Evolutionary conservation across 2,888 invertebrate genomes (phyloP).

Genomic region (Timandra comae): DNA sequence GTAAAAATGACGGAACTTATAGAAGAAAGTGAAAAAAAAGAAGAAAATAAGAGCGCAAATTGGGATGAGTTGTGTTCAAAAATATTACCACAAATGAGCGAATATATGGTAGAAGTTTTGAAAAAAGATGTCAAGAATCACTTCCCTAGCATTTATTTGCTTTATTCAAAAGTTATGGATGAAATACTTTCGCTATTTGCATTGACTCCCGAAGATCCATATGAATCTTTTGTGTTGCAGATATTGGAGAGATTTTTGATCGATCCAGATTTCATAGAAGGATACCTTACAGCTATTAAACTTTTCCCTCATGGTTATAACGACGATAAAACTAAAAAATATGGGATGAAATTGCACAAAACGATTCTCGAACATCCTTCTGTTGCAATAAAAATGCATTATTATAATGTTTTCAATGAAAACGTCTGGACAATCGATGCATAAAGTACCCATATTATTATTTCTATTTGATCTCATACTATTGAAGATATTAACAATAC

Average conservation of each 20-base stretch:
- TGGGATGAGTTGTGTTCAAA: constrained; percentile 25
- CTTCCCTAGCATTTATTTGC: constrained; percentile 42
- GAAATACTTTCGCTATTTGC: constrained; percentile 10
- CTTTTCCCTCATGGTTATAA: constrained; percentile 15
- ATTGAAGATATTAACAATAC: too few species aligned
- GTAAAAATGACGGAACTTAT: constrained; percentile 30
- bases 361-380: constrained; percentile 32
- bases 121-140: constrained; percentile 37
- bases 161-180: constrained; percentile 34
- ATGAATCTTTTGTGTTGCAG: constrained; percentile 4
- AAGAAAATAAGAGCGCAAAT: too few species aligned
- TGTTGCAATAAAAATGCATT: constrained; percentile 44
- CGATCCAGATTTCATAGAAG: constrained; percentile 33
- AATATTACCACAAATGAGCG: constrained; percentile 33
- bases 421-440: too few species aligned
- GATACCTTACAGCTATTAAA: constrained; percentile 36
- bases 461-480: too few species aligned
- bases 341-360: constrained; percentile 19
- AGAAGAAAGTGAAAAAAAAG: too few species aligned
- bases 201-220: too few species aligned
- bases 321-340: constrained; percentile 10
- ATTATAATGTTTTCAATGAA: constrained; percentile 13
- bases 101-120: constrained; percentile 36
- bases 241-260: constrained; percentile 31
- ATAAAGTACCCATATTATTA: too few species aligned